These are phyloP conservation scores for Odontomachus brunneus DNA, from an alignment of 1,140 invertebrate genomes.

Conservation along the genomic window DNA sequence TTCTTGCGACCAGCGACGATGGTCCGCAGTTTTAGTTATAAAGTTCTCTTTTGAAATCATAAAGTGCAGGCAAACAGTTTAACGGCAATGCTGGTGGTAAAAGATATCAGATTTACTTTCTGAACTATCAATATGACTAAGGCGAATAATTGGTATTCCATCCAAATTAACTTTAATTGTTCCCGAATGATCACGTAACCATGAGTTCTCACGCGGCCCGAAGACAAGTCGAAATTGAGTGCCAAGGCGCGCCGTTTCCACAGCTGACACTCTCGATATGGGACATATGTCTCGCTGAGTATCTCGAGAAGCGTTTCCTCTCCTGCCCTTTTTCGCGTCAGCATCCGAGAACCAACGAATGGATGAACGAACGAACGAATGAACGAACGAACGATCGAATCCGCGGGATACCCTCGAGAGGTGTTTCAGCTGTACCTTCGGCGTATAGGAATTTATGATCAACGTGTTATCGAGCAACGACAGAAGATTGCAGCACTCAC, in stretches of 20 bases:
- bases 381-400: constrained; percentile 28
- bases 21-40: too few relatives aligned
- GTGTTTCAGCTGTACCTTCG: constrained; percentile 54
- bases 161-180: not conserved
- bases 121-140: too few relatives aligned
- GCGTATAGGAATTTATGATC: constrained; percentile 70
- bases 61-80: too few relatives aligned
- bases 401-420: constrained; percentile 28
- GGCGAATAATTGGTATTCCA: too few relatives aligned
- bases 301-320: constrained; percentile 35
- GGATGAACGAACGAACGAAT: not conserved
- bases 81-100: too few relatives aligned
- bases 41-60: too few relatives aligned
- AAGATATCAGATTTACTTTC: too few relatives aligned
- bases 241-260: not conserved
- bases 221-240: constrained; percentile 27
- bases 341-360: not conserved
- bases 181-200: constrained; percentile 1
- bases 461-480: constrained; percentile 59
- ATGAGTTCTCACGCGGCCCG: not conserved
- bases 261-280: not conserved
- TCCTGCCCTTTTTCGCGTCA: constrained; percentile 13
- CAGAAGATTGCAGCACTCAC: constrained; percentile 54
- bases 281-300: constrained; percentile 41
- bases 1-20: too few relatives aligned